These are phyloP conservation scores for Sandelia bainsii DNA, from an alignment of 2,797 vertebrate species.

Conservation along the genomic window DNA sequence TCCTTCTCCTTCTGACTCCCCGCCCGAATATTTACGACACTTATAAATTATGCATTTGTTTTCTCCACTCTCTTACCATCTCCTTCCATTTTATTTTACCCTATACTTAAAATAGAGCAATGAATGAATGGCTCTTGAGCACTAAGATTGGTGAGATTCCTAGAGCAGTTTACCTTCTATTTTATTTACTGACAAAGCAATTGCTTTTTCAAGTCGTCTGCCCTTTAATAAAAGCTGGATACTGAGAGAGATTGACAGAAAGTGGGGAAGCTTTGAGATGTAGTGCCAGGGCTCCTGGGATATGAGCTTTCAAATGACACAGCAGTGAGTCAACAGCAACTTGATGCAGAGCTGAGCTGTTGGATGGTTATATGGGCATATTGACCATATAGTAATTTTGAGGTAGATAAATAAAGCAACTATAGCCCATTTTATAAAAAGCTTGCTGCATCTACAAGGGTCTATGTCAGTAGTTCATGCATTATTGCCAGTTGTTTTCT, in stretches of 20 bases:
- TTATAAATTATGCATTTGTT: conserved; percentile 73
- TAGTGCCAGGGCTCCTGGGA: conserved; percentile 38
- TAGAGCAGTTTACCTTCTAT: conserved; percentile 36
- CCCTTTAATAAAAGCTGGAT: conserved; percentile 29
- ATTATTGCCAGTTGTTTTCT: neutral
- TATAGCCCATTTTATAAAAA: conserved; percentile 6
- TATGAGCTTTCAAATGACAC: conserved; percentile 30
- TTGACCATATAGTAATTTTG: conserved; percentile 6
- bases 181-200: conserved; percentile 52
- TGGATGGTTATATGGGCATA: neutral
- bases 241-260: conserved; percentile 27
- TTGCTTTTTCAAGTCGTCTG: conserved; percentile 29
- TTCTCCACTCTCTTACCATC: conserved; percentile 32
- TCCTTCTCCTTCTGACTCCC: conserved; percentile 7
- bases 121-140: conserved; percentile 29
- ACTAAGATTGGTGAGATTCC: conserved; percentile 49
- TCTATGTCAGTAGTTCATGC: neutral
- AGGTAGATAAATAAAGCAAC: conserved; percentile 2
- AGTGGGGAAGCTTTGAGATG: conserved; percentile 26
- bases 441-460: neutral
- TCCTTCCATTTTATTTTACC: conserved; percentile 50
- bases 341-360: conserved; percentile 22
- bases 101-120: conserved; percentile 43
- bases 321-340: conserved; percentile 18
- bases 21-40: conserved; percentile 54